Conservation (phyloP, 2,113 vertebrate species). For the Oenanthe oenanthe region DNA sequence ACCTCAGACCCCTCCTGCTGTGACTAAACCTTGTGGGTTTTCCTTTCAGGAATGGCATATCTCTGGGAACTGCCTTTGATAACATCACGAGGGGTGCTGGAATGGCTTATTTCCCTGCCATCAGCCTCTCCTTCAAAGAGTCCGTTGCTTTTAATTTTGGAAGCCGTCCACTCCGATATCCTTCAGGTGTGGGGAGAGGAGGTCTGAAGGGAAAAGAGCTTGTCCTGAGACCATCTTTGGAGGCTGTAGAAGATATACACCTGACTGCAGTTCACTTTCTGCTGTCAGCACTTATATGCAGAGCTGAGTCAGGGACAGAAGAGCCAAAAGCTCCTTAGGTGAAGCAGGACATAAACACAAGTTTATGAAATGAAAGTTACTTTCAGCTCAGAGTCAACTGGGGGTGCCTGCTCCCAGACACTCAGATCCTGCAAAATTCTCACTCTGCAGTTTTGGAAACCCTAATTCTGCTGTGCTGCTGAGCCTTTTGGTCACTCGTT, state of each 20-base stretch:
- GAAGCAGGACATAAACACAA: not conserved
- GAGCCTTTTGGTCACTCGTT: not conserved
- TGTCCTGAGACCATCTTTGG: not conserved
- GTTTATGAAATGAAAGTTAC: not conserved
- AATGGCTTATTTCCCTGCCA: slow-evolving; percentile 96
- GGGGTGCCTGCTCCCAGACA: not conserved
- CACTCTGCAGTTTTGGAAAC: not conserved
- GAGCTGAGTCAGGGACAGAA: not conserved
- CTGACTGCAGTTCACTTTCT: not conserved
- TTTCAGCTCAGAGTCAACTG: not conserved
- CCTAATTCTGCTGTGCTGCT: not conserved
- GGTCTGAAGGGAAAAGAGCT: not conserved
- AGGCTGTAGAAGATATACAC: not conserved
- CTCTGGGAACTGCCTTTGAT: slow-evolving; percentile 91
- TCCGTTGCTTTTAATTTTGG: slow-evolving; percentile 98
- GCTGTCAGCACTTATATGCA: not conserved
- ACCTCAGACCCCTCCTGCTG: not conserved
- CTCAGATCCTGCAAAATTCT: not conserved
- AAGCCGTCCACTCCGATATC: slow-evolving; percentile 97
- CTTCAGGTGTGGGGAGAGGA: slow-evolving; percentile 67
- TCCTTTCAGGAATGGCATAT: slow-evolving; percentile 88
- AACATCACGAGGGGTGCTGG: slow-evolving; percentile 90
- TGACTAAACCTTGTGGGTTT: not conserved
- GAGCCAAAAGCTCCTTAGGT: not conserved
- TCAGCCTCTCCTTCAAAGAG: slow-evolving; percentile 98